Evolutionary conservation across 2,113 vertebrate genomes (phyloP).

Genomic region (Gorsachius goisagi): DNA sequence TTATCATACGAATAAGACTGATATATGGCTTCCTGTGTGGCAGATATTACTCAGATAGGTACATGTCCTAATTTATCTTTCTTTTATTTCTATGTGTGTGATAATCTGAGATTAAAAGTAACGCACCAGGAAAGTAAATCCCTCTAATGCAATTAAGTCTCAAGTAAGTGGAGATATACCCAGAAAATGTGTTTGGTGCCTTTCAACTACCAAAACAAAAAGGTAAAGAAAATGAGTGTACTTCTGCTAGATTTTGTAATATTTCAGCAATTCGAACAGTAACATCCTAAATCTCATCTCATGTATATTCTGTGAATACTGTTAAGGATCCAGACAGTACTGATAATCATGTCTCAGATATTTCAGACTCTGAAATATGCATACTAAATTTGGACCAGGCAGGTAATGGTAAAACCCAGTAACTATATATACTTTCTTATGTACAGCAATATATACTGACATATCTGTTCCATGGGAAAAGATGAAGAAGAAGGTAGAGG

Average conservation of each 20-base stretch:
- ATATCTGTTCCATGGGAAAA: not conserved
- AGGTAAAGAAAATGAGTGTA: not conserved
- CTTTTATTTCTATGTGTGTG: not conserved
- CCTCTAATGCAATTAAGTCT: not conserved
- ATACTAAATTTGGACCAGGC: not conserved
- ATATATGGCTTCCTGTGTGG: not conserved
- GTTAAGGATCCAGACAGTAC: not conserved
- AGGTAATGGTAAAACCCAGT: not conserved
- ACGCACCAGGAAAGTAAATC: not conserved
- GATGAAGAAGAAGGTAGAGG: not conserved
- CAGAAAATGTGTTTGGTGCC: not conserved
- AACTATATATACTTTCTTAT: not conserved
- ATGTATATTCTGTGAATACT: not conserved
- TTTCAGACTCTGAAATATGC: not conserved
- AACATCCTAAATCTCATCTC: not conserved
- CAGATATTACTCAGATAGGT: not conserved
- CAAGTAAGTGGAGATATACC: not conserved
- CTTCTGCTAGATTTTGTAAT: not conserved
- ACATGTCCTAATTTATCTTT: not conserved
- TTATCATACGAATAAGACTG: not conserved
- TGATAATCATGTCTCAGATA: not conserved
- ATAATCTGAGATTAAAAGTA: not conserved
- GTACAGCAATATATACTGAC: not conserved
- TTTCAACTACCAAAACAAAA: not conserved
- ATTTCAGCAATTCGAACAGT: not conserved